These are phyloP conservation scores for Epizoanthus rinbou DNA, from an alignment of 92 coral and sea anemone genomes.

Conservation along the genomic window DNA sequence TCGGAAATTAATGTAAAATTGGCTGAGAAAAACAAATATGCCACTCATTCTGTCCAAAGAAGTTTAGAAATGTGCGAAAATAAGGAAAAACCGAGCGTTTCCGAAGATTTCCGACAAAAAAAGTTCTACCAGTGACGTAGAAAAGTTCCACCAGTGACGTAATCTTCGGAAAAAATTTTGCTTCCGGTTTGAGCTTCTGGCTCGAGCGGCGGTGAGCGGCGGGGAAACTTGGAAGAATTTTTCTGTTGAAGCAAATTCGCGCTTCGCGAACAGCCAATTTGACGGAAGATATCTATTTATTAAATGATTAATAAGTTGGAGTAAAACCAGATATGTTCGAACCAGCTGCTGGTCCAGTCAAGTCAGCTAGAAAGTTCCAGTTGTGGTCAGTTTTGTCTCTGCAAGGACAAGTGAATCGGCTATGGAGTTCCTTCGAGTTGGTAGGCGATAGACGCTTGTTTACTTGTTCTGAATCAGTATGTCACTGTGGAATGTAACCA, in stretches of 20 bases:
- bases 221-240: slow-evolving; percentile 13
- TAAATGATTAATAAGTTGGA: background rate
- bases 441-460: slow-evolving; percentile 19
- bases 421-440: slow-evolving; percentile 27
- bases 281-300: slow-evolving; percentile 3
- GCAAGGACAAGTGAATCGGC: slow-evolving; percentile 36
- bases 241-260: slow-evolving; percentile 10
- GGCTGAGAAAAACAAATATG: no score
- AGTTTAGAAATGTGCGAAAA: no score
- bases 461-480: slow-evolving; percentile 23
- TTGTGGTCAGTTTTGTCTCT: slow-evolving; percentile 29
- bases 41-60: no score
- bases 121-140: slow-evolving; percentile 24
- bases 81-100: slow-evolving; percentile 4
- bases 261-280: slow-evolving; percentile 11
- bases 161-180: background rate
- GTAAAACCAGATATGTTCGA: slow-evolving; percentile 4
- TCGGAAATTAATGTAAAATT: no score
- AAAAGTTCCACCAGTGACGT: slow-evolving; percentile 1
- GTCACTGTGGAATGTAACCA: slow-evolving; percentile 16
- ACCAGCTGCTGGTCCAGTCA: slow-evolving; percentile 20
- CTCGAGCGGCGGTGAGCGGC: slow-evolving; percentile 1
- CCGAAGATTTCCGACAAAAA: slow-evolving; percentile 26
- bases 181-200: slow-evolving; percentile 13
- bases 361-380: slow-evolving; percentile 28